Evolutionary conservation across 2,888 invertebrate species (phyloP).

Genomic region (Aquatica leii): DNA sequence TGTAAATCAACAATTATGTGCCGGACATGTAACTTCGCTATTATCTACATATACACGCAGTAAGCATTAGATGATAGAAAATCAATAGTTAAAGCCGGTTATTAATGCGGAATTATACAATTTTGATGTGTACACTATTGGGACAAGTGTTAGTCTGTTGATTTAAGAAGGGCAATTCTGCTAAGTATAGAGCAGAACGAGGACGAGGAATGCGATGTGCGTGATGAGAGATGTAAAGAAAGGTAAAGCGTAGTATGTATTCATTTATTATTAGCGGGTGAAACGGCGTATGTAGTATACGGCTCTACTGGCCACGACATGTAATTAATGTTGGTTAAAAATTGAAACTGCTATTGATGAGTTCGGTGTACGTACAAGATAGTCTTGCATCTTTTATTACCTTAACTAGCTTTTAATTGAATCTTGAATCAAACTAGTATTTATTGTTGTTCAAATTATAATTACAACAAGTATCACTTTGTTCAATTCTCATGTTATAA

Average conservation of each 20-base stretch:
- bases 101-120: constrained; percentile 47
- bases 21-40: constrained; percentile 33
- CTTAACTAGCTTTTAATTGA: constrained; percentile 39
- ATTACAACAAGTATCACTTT: constrained; percentile 27
- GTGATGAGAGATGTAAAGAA: constrained; percentile 27
- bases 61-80: constrained; percentile 42
- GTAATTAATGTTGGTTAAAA: constrained; percentile 39
- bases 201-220: constrained; percentile 35
- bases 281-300: constrained; percentile 36
- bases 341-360: constrained; percentile 36
- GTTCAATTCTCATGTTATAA: constrained; percentile 21
- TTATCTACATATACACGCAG: constrained; percentile 41
- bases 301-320: constrained; percentile 28
- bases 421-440: constrained; percentile 30
- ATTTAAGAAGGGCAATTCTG: constrained; percentile 42
- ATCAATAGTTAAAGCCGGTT: constrained; percentile 42
- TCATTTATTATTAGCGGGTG: constrained; percentile 39
- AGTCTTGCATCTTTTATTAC: constrained; percentile 33
- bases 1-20: constrained; percentile 29
- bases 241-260: constrained; percentile 32
- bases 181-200: constrained; percentile 41
- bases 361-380: constrained; percentile 26
- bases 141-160: constrained; percentile 44
- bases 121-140: constrained; percentile 45
- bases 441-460: constrained; percentile 31